A percentile compares a stretch with the other conserved stretches of the same genome.
Conservation (phyloP, 2,797 vertebrate species). For the Cuculus canorus region DNA sequence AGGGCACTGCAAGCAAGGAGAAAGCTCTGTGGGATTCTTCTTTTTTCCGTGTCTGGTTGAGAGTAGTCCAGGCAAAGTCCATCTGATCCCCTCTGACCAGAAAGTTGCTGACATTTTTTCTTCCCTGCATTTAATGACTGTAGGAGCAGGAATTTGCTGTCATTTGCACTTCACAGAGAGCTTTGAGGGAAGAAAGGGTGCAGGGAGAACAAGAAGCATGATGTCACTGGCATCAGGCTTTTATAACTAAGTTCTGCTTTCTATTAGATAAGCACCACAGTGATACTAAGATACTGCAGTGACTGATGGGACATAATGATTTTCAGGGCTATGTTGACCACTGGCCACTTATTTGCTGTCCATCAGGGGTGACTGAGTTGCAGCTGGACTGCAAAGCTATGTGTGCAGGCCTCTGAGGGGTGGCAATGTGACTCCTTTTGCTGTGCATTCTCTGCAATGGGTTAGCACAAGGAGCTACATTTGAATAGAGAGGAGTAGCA, state of each 20-base stretch:
- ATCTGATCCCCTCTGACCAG: not conserved
- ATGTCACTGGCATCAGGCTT: not conserved
- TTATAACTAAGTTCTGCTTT: not conserved
- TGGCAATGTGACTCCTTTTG: not conserved
- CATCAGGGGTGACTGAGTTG: accelerated
- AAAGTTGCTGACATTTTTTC: not conserved
- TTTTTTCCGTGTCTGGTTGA: not conserved
- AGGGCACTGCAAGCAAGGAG: not conserved
- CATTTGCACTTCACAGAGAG: not conserved
- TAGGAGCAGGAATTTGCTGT: not conserved
- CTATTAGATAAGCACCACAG: not conserved
- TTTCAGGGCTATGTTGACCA: not conserved
- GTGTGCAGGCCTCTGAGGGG: not conserved
- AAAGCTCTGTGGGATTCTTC: not conserved
- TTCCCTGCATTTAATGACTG: not conserved
- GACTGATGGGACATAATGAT: not conserved
- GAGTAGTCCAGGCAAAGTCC: not conserved
- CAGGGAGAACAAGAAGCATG: not conserved
- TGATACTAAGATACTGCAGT: not conserved
- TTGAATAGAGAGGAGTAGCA: not conserved
- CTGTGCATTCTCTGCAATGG: accelerated
- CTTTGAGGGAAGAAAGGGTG: not conserved
- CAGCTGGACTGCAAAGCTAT: not conserved
- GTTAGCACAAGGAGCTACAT: not conserved
- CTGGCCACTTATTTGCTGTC: not conserved